phyloP scores from a whole-genome alignment of 2,113 vertebrate genomes.

The Sinocyclocheilus maitianheensis region DNA sequence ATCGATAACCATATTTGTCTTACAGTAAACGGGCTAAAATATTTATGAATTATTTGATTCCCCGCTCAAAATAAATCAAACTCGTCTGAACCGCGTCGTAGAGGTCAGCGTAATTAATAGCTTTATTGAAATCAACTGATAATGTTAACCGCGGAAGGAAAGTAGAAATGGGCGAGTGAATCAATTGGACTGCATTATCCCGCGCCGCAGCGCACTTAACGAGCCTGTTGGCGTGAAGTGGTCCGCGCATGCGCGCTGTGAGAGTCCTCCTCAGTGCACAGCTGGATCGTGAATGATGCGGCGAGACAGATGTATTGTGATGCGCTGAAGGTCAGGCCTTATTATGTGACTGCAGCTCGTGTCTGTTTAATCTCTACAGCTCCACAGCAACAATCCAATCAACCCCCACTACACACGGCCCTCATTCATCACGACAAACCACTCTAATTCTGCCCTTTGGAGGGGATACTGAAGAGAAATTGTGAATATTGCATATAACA shows the following conservation, averaged over 20 bases:
- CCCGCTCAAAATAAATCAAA: slow-evolving; percentile 67
- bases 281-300: slow-evolving; percentile 24
- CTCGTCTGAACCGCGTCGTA: slow-evolving; percentile 59
- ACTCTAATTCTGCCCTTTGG: slow-evolving; percentile 18
- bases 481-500: neutral
- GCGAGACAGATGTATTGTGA: slow-evolving; percentile 64
- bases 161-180: slow-evolving; percentile 13
- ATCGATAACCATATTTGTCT: slow-evolving; percentile 78
- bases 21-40: slow-evolving; percentile 82
- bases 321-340: slow-evolving; percentile 70
- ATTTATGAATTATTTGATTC: slow-evolving; percentile 85
- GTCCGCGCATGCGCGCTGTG: slow-evolving; percentile 44
- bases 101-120: slow-evolving; percentile 79
- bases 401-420: slow-evolving; percentile 11
- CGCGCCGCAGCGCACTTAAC: slow-evolving; percentile 1
- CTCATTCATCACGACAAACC: slow-evolving; percentile 1
- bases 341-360: slow-evolving; percentile 62
- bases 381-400: slow-evolving; percentile 53
- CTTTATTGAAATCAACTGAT: slow-evolving; percentile 53
- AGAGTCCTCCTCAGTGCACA: slow-evolving; percentile 28
- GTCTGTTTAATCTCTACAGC: slow-evolving; percentile 63
- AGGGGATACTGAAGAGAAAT: neutral
- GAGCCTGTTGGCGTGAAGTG: neutral
- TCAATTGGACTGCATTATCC: slow-evolving; percentile 55
- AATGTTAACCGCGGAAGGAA: slow-evolving; percentile 25